Base-by-base conservation (phyloP, 2,113 vertebrate species). In the Phycodurus eques region DNA sequence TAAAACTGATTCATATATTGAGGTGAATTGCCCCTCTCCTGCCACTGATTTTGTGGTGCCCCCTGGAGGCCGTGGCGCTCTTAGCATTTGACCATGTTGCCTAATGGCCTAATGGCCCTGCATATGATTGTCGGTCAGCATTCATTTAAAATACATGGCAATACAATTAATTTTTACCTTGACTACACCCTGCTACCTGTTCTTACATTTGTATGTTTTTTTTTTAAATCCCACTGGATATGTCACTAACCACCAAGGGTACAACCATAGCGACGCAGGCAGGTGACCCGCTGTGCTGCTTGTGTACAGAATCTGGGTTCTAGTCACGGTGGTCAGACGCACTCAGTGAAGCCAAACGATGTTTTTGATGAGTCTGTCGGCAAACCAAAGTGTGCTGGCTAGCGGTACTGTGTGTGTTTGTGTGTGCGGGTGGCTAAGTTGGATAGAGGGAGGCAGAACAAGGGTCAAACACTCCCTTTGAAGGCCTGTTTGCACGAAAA, bases 321-420 rank as follows among this genome's bases (percentile, higher is more conserved):
- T 54, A 80, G 84, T 85, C 87, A 79, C 81, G 43, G 80, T 75
- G 88, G 89, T 89, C 74, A 83, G 77, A 67, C 64, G 64, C 67
- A 79, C 84, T 88, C 82, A 88, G 75, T 77, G 51, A 68, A 67
- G 71, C 85, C 80, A 86, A 76, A 65, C 14, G 54, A 76, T 69
- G 70, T 57, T 88, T 91, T 91, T 93, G 89, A 92, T 88, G 89
- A 89, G 79, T 83, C 87, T 76, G 47, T 85, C 82, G 88, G 83
- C 81, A 85, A 88, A 81, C 63, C 72, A 74, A 54, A 80, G 73
- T 68, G 64, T 75, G 76, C 84, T 83, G 82, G 85, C 80, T 62
- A 65, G 60, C 43, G 72, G 74, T 64, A 66, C 47, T 27, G 73
- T 68, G 66, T 66, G 68, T 74, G 73, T 56, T 67, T 56, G 59